Percentiles rank a stretch among this genome's conserved stretches.
Conservation (phyloP, 2,888 invertebrate genomes). For the Boloria euphrosyne region DNA sequence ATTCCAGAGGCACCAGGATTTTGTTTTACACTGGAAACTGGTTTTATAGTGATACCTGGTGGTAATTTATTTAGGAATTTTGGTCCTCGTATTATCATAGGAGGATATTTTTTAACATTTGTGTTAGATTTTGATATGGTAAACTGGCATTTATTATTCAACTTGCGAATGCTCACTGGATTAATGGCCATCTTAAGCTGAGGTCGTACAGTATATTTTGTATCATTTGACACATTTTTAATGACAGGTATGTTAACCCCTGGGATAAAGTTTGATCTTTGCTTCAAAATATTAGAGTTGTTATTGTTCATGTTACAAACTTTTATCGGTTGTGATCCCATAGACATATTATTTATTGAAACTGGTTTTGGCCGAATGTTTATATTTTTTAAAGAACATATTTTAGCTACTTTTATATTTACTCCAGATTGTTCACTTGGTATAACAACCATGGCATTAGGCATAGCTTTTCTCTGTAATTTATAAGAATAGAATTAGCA, state of each 20-base stretch:
- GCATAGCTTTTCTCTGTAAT: conserved; percentile 62
- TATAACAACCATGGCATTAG: conserved; percentile 74
- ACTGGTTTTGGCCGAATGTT: conserved; percentile 20
- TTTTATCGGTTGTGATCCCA: conserved; percentile 47
- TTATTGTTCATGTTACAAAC: conserved; percentile 35
- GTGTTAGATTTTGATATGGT: conserved; percentile 40
- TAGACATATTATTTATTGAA: conserved; percentile 1
- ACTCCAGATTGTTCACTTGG: conserved; percentile 58
- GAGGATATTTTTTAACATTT: conserved; percentile 38
- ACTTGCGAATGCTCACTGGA: conserved; percentile 45
- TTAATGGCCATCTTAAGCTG: conserved; percentile 41
- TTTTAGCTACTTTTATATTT: conserved; percentile 56
- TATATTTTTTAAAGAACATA: conserved; percentile 22
- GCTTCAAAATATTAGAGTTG: conserved; percentile 45
- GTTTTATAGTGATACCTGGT: conserved; percentile 55
- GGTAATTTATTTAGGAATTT: conserved; percentile 54
- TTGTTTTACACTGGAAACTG: not conserved
- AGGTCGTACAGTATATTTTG: conserved; percentile 33
- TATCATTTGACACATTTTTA: conserved; percentile 28
- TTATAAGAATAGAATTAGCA: not conserved
- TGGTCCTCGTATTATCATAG: conserved; percentile 44
- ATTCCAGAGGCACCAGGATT: conserved; percentile 26
- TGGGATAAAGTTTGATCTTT: conserved; percentile 45
- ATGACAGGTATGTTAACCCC: conserved; percentile 24
- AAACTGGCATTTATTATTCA: conserved; percentile 35